Evolutionary conservation across 2,797 vertebrate species (phyloP).

Genomic region (Gallinago nigripennis): DNA sequence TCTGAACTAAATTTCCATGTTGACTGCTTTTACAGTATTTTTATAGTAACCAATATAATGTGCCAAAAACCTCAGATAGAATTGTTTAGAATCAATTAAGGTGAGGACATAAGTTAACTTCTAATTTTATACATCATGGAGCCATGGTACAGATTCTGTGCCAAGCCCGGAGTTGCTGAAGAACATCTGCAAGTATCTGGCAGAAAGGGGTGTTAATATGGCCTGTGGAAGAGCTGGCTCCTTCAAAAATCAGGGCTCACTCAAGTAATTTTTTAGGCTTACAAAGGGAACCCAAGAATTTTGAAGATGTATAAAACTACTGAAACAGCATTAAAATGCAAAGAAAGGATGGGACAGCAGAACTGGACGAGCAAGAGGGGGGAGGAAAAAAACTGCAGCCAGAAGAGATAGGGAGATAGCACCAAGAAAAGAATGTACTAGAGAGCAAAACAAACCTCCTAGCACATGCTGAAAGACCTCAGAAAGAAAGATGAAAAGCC

Average conservation of each 20-base stretch:
- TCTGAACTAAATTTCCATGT: background rate
- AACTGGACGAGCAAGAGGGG: background rate
- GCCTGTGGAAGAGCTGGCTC: background rate
- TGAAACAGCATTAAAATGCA: background rate
- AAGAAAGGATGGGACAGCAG: background rate
- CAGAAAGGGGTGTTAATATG: fast-evolving
- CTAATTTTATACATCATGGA: background rate
- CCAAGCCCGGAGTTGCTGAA: background rate
- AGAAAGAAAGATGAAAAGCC: background rate
- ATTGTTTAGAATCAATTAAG: too few relatives aligned
- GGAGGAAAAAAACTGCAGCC: background rate
- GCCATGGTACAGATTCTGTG: background rate
- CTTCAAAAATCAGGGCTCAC: background rate
- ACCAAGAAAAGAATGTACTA: background rate
- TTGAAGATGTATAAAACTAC: background rate
- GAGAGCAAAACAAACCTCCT: background rate
- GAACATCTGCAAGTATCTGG: background rate
- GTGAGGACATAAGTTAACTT: background rate
- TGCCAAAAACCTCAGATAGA: background rate
- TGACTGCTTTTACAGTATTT: background rate
- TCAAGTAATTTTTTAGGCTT: background rate
- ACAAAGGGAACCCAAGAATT: background rate
- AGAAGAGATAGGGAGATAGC: background rate
- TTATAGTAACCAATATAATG: background rate
- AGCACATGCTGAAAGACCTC: background rate